Percentiles rank a stretch among this genome's conserved stretches.
These are phyloP conservation scores for Cotesia chilonis DNA, from an alignment of 1,140 invertebrate genomes.

Conservation along the genomic window DNA sequence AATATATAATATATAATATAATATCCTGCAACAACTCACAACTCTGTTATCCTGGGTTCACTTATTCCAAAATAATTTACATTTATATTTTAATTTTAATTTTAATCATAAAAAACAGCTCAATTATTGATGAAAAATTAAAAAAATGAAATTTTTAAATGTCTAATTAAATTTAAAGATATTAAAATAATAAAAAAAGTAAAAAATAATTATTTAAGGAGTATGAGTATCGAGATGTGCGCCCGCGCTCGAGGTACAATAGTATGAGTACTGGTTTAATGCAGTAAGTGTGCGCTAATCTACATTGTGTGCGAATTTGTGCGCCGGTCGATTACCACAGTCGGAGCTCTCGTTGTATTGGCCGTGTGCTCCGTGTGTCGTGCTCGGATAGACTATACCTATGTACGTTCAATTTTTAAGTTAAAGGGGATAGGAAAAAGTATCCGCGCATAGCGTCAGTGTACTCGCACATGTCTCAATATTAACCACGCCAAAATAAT, in stretches of 20 bases:
- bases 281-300: slow-evolving; percentile 26
- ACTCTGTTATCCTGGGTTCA: slow-evolving; percentile 13
- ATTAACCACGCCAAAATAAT: neutral
- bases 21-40: too few relatives aligned
- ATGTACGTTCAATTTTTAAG: too few relatives aligned
- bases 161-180: too few relatives aligned
- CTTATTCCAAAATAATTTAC: too few relatives aligned
- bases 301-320: slow-evolving; percentile 32
- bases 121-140: too few relatives aligned
- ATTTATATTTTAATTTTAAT: too few relatives aligned
- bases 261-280: neutral
- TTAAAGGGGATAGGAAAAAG: slow-evolving; percentile 11
- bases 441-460: slow-evolving; percentile 12
- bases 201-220: too few relatives aligned
- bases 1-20: too few relatives aligned
- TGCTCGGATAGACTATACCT: too few relatives aligned
- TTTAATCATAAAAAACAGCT: too few relatives aligned
- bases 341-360: neutral
- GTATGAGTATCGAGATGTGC: neutral
- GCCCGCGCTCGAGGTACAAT: neutral
- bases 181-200: too few relatives aligned
- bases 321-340: slow-evolving; percentile 40
- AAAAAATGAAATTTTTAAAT: too few relatives aligned
- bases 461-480: slow-evolving; percentile 10
- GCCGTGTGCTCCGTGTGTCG: neutral